Evolutionary conservation across 2,113 vertebrate species (phyloP).

Genomic region (Caracal caracal): DNA sequence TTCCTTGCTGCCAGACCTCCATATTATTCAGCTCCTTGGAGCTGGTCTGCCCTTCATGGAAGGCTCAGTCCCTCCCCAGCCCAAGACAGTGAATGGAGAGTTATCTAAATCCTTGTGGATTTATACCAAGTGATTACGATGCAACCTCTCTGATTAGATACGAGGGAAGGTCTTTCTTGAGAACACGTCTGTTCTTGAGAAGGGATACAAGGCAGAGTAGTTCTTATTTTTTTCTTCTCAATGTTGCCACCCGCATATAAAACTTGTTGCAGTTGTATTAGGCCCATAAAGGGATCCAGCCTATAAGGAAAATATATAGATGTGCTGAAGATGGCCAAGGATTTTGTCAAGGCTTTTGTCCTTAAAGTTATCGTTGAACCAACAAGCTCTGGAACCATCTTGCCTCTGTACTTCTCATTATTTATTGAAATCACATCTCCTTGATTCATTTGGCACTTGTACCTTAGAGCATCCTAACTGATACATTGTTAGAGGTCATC

Average conservation of each 20-base stretch:
- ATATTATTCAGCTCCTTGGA: background rate
- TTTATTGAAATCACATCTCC: background rate
- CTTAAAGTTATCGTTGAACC: background rate
- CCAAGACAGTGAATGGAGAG: accelerated
- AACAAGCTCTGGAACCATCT: background rate
- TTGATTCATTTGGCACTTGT: background rate
- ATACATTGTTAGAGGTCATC: background rate
- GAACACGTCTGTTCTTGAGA: background rate
- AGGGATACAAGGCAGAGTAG: background rate
- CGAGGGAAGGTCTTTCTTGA: background rate
- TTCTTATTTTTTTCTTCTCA: background rate
- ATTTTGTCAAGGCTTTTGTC: no score
- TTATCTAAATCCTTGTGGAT: background rate
- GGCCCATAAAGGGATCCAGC: background rate
- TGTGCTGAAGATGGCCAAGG: background rate
- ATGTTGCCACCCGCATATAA: background rate
- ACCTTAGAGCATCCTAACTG: background rate
- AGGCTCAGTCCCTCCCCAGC: background rate
- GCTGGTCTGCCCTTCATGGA: background rate
- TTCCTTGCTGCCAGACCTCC: background rate
- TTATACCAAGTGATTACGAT: background rate
- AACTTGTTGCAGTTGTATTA: background rate
- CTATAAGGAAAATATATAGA: background rate
- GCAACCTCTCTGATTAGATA: background rate
- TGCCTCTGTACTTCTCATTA: background rate